These are phyloP conservation scores for Bubo blakistoni DNA, from an alignment of 2,113 vertebrate genomes.

Conservation along the genomic window DNA sequence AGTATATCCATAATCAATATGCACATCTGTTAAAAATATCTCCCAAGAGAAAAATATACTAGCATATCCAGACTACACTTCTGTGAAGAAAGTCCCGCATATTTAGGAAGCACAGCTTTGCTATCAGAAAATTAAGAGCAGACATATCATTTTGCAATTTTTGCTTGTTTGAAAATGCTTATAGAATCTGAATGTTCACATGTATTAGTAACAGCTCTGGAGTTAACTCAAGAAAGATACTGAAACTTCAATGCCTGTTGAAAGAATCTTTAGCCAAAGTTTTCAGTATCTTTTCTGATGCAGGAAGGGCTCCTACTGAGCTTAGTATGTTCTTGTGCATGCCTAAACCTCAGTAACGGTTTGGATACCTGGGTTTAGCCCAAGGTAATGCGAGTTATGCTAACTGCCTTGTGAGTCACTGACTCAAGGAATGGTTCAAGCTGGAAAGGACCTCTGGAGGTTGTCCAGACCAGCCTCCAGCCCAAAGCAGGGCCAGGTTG, in stretches of 20 bases:
- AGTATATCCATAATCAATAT: background rate
- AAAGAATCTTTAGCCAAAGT: background rate
- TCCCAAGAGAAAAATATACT: background rate
- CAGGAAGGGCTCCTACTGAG: background rate
- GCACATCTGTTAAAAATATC: background rate
- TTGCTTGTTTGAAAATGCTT: background rate
- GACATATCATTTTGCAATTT: background rate
- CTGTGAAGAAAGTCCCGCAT: background rate
- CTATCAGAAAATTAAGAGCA: background rate
- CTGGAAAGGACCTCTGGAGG: background rate
- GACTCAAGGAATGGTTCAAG: background rate
- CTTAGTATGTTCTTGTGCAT: background rate
- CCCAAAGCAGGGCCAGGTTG: background rate
- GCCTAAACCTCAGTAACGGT: background rate
- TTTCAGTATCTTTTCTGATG: background rate
- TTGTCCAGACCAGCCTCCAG: background rate
- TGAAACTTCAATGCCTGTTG: background rate
- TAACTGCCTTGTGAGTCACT: background rate
- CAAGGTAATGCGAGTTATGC: background rate
- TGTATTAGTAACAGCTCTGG: background rate
- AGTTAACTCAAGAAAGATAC: background rate
- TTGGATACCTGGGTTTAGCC: background rate
- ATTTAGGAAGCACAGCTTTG: background rate
- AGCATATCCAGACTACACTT: background rate
- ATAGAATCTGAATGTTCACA: background rate